Evolutionary conservation across 2,797 vertebrate genomes (phyloP).

Genomic region (Onychomys leucogaster): DNA sequence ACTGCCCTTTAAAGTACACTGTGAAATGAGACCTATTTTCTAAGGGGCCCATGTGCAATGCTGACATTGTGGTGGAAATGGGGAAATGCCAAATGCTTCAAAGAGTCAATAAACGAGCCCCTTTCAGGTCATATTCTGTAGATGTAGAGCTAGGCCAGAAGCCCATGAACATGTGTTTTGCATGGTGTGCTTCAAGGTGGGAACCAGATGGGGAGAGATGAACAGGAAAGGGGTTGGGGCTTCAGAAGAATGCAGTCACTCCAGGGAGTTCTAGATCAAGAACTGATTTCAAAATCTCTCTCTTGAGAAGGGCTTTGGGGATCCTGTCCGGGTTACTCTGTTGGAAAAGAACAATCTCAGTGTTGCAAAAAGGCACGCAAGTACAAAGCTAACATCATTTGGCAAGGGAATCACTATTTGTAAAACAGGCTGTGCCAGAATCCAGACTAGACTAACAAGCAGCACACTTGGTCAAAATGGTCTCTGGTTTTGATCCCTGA

Average conservation of each 20-base stretch:
- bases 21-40: not conserved
- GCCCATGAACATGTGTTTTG: accelerated
- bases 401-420: not conserved
- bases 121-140: not conserved
- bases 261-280: not conserved
- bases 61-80: too few relatives aligned
- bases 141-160: not conserved
- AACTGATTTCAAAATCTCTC: not conserved
- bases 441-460: not conserved
- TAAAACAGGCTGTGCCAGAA: not conserved
- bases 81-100: not conserved
- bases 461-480: not conserved
- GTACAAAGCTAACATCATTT: not conserved
- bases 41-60: too few relatives aligned
- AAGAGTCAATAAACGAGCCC: not conserved
- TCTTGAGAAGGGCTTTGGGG: not conserved
- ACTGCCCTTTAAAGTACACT: not conserved
- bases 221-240: not conserved
- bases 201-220: not conserved
- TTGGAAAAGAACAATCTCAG: not conserved
- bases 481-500: not conserved
- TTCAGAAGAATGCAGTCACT: not conserved
- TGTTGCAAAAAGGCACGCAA: not conserved
- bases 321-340: not conserved
- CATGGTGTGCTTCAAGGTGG: not conserved